These are phyloP conservation scores for Drosophila baimaii DNA, from an alignment of 1,140 invertebrate genomes.

Conservation along the genomic window DNA sequence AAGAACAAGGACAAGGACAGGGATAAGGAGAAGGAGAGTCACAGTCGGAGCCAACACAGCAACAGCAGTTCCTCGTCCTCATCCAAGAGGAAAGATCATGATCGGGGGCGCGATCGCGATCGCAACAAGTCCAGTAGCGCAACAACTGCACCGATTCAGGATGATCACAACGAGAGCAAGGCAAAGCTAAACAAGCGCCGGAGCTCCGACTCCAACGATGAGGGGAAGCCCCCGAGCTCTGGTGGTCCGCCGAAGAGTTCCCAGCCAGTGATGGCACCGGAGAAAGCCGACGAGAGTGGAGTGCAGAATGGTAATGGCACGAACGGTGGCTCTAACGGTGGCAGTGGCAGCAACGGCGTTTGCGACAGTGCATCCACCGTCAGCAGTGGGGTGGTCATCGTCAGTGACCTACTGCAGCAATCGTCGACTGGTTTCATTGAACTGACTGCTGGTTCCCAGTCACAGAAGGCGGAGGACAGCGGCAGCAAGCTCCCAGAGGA, in stretches of 20 bases:
- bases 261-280: conserved; percentile 4
- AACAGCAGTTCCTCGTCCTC: conserved; percentile 51
- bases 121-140: conserved; percentile 55
- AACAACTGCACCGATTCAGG: conserved; percentile 31
- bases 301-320: conserved; percentile 49
- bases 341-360: conserved; percentile 44
- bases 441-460: conserved; percentile 24
- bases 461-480: no score
- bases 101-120: conserved; percentile 52
- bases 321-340: conserved; percentile 48
- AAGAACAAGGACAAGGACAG: conserved; percentile 21
- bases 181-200: conserved; percentile 60
- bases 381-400: conserved; percentile 52
- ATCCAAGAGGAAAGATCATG: conserved; percentile 55
- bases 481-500: no score
- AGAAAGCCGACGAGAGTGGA: conserved; percentile 23
- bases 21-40: conserved; percentile 43
- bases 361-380: conserved; percentile 6
- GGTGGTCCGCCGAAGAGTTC: conserved; percentile 17
- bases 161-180: conserved; percentile 71
- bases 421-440: conserved; percentile 67
- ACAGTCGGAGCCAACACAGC: conserved; percentile 60
- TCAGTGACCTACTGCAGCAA: conserved; percentile 72
- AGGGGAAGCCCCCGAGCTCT: conserved; percentile 55
- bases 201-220: conserved; percentile 80